These are phyloP conservation scores for Lumbricus terrestris DNA, from an alignment of 2,888 invertebrate species.

Conservation along the genomic window DNA sequence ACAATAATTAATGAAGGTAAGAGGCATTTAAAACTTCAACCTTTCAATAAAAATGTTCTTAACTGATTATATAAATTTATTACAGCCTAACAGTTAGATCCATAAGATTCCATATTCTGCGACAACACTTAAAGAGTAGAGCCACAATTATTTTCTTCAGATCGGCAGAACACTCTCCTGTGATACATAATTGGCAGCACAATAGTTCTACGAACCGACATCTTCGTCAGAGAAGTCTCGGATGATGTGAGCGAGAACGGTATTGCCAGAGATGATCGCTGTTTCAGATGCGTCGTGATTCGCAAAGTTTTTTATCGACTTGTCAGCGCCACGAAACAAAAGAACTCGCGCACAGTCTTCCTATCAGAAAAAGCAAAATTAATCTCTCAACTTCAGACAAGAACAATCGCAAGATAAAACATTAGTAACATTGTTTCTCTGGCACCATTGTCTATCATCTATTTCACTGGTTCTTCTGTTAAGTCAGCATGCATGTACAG, in stretches of 20 bases:
- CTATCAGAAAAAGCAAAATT: conserved; percentile 40
- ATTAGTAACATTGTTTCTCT: background rate
- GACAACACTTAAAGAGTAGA: too few relatives aligned
- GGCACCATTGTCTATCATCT: background rate
- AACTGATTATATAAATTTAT: background rate
- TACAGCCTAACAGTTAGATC: background rate
- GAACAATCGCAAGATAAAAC: background rate
- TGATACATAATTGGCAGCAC: background rate
- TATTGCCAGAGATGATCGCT: conserved; percentile 93
- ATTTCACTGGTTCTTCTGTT: background rate
- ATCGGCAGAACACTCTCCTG: background rate
- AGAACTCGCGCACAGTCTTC: conserved; percentile 87
- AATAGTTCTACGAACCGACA: conserved; percentile 42
- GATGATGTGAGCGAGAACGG: conserved; percentile 91
- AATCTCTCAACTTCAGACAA: background rate
- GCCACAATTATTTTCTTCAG: background rate
- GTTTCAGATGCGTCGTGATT: conserved; percentile 98
- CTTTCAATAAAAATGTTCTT: background rate
- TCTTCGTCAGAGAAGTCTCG: conserved; percentile 87
- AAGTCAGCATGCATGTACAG: too few relatives aligned
- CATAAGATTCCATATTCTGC: too few relatives aligned
- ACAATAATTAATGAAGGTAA: too few relatives aligned
- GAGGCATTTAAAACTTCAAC: too few relatives aligned
- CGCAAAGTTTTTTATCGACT: conserved; percentile 89
- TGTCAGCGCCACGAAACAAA: conserved; percentile 91